These are phyloP conservation scores for Chelmon rostratus DNA, from an alignment of 2,797 vertebrate species.

Conservation along the genomic window DNA sequence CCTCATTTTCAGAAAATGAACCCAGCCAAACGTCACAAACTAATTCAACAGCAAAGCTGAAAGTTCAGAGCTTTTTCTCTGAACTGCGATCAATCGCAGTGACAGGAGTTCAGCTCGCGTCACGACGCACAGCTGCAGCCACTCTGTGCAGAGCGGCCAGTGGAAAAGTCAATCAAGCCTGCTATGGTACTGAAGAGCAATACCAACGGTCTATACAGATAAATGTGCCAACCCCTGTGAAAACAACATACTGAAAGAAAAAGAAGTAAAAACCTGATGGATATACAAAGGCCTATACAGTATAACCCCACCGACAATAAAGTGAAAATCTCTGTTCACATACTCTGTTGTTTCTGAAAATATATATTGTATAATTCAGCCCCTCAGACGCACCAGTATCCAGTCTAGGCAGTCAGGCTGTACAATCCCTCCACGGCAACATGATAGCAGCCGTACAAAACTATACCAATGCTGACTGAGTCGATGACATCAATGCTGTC, in stretches of 20 bases:
- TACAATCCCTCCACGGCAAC: conserved; percentile 62
- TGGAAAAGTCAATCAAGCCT: conserved; percentile 72
- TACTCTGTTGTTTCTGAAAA: conserved; percentile 81
- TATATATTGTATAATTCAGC: conserved; percentile 79
- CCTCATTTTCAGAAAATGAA: conserved; percentile 57
- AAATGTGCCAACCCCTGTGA: conserved; percentile 62
- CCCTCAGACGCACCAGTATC: conserved; percentile 50
- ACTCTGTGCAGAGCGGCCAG: conserved; percentile 33
- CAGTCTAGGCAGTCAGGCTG: conserved; percentile 57
- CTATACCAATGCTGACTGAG: conserved; percentile 38
- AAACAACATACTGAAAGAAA: conserved; percentile 57
- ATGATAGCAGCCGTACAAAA: conserved; percentile 37
- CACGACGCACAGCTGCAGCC: conserved; percentile 27
- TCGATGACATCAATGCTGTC: conserved; percentile 39
- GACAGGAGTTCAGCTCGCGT: conserved; percentile 55
- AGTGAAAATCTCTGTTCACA: conserved; percentile 77
- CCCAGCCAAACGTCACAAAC: conserved; percentile 45
- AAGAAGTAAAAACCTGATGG: conserved; percentile 70
- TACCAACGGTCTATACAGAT: conserved; percentile 61
- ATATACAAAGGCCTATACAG: conserved; percentile 83
- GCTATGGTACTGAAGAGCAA: conserved; percentile 68
- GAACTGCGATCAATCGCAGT: conserved; percentile 40
- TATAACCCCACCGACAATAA: conserved; percentile 75
- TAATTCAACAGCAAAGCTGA: conserved; percentile 24
- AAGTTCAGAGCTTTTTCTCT: conserved; percentile 46